Evolutionary conservation across 2,797 vertebrate species (phyloP), one percentile per base, ranked within the genome.

Genomic region (Corythornis leucogaster): DNA sequence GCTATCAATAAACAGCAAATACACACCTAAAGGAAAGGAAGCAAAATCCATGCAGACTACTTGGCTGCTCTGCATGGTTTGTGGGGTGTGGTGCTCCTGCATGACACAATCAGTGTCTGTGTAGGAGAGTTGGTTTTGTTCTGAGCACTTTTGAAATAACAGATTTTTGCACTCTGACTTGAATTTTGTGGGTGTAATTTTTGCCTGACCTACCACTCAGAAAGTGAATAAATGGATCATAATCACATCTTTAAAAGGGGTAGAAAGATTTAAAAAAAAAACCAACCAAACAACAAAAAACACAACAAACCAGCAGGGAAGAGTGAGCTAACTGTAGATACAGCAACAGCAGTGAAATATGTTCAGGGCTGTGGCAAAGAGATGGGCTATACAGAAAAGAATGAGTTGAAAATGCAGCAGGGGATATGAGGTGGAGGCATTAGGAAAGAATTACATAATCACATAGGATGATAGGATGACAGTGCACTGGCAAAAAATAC

Each of bases 91-190:
- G 4, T 77, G 73, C 30, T 89, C 26, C 62, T 62, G 24, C 2
- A 0, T 51, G 46, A 25, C 22, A 6, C 7, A 5, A 0, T 24
- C 31, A 9, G 24, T 15, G 24, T 69, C 30, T 1, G 42, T 30
- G 30, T 20, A 20, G 57, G 46, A 80, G 12, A 40, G 12, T 0
- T 30, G 43, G 9, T 81, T 24, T 33, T 33, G 11, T 15, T 88
- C 67, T 84, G 21, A 38, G 33, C 25, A 18, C n/a, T 82, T 64
- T 20, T 58, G 61, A 80, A 74, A 77, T 31, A 67, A 16, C 38
- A 64, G 15, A 42, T 45, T 20, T 71, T 86, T 55, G 30, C 26
- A 11, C 24, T 48, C 22, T 0, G 0, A 30, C 53, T 67, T 66
- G 57, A 59, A 22, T 61, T 91, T 18, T 54, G 2, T 30, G 11